A percentile compares a stretch with the other conserved stretches of the same genome.
phyloP scores from a whole-genome alignment of 2,888 invertebrate species.

The Saturnia pavonia region DNA sequence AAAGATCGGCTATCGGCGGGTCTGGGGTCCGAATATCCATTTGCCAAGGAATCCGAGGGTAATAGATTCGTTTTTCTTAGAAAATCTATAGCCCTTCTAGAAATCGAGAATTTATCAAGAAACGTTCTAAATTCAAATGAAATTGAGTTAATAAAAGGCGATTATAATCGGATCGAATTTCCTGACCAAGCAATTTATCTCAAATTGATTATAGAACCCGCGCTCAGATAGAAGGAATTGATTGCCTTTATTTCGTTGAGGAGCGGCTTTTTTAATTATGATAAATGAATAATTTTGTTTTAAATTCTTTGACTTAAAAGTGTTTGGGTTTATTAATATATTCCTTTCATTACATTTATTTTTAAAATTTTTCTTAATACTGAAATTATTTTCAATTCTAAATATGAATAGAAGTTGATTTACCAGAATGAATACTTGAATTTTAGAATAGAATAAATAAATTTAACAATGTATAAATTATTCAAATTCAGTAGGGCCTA shows the following conservation, averaged over 20 bases:
- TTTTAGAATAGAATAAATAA: too few species aligned
- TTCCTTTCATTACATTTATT: background rate
- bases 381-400: background rate
- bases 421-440: background rate
- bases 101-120: slow-evolving; percentile 20
- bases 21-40: slow-evolving; percentile 36
- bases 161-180: slow-evolving; percentile 19
- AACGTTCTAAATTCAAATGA: slow-evolving; percentile 23
- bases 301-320: background rate
- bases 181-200: slow-evolving; percentile 19
- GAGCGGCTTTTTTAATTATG: slow-evolving; percentile 2
- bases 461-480: too few species aligned
- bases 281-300: background rate
- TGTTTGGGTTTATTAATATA: background rate
- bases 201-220: slow-evolving; percentile 8
- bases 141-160: slow-evolving; percentile 18
- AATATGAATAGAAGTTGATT: background rate
- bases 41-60: slow-evolving; percentile 34
- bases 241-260: slow-evolving; percentile 29
- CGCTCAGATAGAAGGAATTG: background rate
- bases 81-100: slow-evolving; percentile 21
- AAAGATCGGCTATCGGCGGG: slow-evolving; percentile 34
- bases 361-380: background rate
- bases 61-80: slow-evolving; percentile 30
- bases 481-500: too few species aligned